Evolutionary conservation across 2,888 invertebrate genomes (phyloP).

Genomic region (Epistrophe grossulariae): DNA sequence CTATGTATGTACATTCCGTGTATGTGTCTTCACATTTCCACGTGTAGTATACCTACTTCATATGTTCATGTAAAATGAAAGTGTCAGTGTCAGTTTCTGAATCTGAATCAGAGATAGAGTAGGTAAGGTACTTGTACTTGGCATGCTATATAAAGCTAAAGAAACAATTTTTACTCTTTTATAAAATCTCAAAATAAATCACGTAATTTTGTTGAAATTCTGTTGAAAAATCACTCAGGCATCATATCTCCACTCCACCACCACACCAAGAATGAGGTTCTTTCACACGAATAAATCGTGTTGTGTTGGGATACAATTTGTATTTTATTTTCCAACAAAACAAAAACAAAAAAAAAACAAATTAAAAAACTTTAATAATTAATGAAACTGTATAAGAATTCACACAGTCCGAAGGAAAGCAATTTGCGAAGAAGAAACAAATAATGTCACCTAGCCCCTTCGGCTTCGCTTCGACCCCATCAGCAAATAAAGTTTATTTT

Average conservation of each 20-base stretch:
- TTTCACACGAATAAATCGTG: neutral
- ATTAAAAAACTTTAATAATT: conserved; percentile 65
- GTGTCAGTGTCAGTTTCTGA: conserved; percentile 13
- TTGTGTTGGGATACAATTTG: neutral
- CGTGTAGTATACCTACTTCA: too few species aligned
- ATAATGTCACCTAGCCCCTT: neutral
- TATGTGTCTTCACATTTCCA: conserved; percentile 12
- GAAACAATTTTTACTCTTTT: neutral
- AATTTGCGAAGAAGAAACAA: neutral
- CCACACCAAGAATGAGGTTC: neutral
- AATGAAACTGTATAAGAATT: conserved; percentile 44
- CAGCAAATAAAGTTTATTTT: conserved; percentile 21
- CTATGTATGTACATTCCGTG: neutral
- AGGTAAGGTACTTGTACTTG: too few species aligned
- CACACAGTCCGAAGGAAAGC: neutral
- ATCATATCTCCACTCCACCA: neutral
- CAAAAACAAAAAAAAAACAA: neutral
- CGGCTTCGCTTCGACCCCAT: neutral
- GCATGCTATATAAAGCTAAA: neutral
- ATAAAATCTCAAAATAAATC: conserved; percentile 23
- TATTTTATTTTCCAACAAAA: neutral
- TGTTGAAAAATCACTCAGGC: conserved; percentile 25
- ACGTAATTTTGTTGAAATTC: conserved; percentile 26
- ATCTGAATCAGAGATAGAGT: neutral
- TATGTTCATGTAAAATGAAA: conserved; percentile 24